Percentiles rank a stretch among this genome's conserved stretches.
Evolutionary conservation across 2,797 vertebrate species (phyloP).

Genomic region (Pogonophryne albipinna): DNA sequence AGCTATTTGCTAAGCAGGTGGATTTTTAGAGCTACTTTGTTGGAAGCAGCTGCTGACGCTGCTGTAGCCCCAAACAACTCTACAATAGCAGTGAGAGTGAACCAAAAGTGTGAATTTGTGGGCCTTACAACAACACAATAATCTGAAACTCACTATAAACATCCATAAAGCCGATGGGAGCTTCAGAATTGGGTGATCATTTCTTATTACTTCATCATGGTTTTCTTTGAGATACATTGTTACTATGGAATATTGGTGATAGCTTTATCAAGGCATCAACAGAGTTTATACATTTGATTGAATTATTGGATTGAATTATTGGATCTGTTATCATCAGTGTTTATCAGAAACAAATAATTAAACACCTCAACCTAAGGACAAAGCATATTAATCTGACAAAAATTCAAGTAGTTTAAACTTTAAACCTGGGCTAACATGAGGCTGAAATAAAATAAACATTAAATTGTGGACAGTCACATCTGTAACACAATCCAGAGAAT

Average conservation of each 20-base stretch:
- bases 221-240: background rate
- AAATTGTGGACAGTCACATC: slow-evolving; percentile 15
- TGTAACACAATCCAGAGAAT: slow-evolving; percentile 33
- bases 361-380: background rate
- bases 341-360: background rate
- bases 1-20: background rate
- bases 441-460: no score
- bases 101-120: no score
- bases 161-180: background rate
- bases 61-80: background rate
- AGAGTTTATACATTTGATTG: background rate
- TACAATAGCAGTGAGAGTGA: background rate
- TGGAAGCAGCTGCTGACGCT: background rate
- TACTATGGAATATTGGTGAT: no score
- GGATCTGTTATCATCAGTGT: background rate
- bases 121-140: background rate
- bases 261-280: background rate
- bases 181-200: no score
- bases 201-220: no score
- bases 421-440: background rate
- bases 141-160: background rate
- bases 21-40: background rate
- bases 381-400: background rate
- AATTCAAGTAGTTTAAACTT: slow-evolving; percentile 8
- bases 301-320: background rate